Evolutionary conservation across 2,113 vertebrate genomes (phyloP).

Genomic region (Corythoichthys intestinalis): DNA sequence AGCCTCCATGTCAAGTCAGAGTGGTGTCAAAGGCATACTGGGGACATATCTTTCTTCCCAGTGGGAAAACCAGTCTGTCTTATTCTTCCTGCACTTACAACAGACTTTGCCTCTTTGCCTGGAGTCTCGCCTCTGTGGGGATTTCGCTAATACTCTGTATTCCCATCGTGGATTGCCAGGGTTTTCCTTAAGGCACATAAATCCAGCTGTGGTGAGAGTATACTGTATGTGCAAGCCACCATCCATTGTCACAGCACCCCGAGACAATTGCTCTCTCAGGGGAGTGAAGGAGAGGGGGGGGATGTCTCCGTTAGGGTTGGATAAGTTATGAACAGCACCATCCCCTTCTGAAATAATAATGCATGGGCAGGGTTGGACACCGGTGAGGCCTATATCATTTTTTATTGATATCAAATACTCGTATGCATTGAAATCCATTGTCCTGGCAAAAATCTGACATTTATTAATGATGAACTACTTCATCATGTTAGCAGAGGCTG

Average conservation of each 20-base stretch:
- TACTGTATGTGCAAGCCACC: constrained; percentile 11
- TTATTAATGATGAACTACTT: constrained; percentile 53
- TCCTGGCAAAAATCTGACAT: constrained; percentile 24
- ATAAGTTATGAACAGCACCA: constrained; percentile 46
- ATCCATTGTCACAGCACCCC: constrained; percentile 23
- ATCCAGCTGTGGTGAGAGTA: constrained; percentile 29
- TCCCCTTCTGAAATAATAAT: constrained; percentile 24
- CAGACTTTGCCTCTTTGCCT: constrained; percentile 38
- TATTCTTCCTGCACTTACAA: constrained; percentile 26
- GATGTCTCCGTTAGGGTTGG: constrained; percentile 17
- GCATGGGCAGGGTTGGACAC: constrained; percentile 17
- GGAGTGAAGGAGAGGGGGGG: constrained; percentile 9
- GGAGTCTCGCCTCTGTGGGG: constrained; percentile 24
- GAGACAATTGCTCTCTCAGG: constrained; percentile 17
- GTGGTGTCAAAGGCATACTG: constrained; percentile 27
- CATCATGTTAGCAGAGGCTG: constrained; percentile 48
- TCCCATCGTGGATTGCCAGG: constrained; percentile 47
- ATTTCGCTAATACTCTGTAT: constrained; percentile 43
- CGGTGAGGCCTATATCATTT: constrained; percentile 23
- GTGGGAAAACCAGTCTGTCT: constrained; percentile 31
- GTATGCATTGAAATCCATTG: constrained; percentile 39
- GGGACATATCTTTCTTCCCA: constrained; percentile 41
- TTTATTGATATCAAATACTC: constrained; percentile 54
- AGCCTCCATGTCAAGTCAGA: constrained; percentile 28
- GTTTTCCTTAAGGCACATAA: constrained; percentile 42